A percentile compares a stretch with the other conserved stretches of the same genome.
These are phyloP conservation scores for Hyalella azteca DNA, from an alignment of 2,888 invertebrate genomes.

Conservation along the genomic window DNA sequence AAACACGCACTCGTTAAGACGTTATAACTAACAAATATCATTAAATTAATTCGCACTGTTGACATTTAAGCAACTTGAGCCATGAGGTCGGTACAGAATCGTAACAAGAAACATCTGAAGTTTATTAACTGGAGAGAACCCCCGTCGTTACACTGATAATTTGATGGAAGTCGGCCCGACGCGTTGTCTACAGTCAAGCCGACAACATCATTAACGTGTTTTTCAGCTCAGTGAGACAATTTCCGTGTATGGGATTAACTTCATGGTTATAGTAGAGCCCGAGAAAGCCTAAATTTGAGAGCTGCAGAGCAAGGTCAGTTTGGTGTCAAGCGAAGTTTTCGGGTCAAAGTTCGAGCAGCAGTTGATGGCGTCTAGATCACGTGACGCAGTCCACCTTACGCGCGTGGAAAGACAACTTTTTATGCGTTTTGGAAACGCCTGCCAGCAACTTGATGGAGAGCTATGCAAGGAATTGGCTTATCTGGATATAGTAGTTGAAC, in stretches of 20 bases:
- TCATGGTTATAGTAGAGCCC: neutral
- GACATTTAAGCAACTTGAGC: neutral
- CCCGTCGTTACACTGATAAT: neutral
- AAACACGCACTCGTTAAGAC: too few relatives aligned
- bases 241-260: neutral
- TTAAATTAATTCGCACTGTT: neutral
- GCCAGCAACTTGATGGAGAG: neutral
- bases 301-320: constrained; percentile 2
- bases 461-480: neutral
- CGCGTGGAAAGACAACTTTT: neutral
- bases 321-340: constrained; percentile 1
- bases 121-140: neutral
- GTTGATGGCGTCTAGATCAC: neutral
- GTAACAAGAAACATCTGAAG: neutral
- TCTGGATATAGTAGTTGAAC: too few relatives aligned
- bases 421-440: neutral
- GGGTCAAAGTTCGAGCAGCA: constrained; percentile 1
- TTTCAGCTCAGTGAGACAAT: neutral
- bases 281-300: constrained; percentile 15
- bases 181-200: neutral
- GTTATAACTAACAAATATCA: too few relatives aligned
- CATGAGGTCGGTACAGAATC: neutral
- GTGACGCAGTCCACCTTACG: neutral
- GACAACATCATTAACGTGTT: neutral
- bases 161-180: neutral